Evolutionary conservation across 37 sponge, comb jelly and placozoan species (phyloP).

Genomic region (Spongia lamella): DNA sequence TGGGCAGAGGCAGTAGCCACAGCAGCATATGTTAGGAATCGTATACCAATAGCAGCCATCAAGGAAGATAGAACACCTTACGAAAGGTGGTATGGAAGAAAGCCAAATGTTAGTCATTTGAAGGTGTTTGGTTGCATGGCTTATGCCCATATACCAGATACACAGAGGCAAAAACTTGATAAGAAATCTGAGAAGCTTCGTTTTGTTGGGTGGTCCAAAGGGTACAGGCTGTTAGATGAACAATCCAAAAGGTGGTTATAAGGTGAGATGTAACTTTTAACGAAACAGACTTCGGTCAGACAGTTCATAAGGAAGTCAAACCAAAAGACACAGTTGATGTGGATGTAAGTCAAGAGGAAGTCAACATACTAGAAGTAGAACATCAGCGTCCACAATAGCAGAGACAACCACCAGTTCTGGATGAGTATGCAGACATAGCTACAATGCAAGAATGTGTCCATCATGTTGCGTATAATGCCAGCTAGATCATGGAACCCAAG

Average conservation of each 20-base stretch:
- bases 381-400: neutral
- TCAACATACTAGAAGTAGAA: neutral
- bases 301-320: neutral
- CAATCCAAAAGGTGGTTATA: slow-evolving; percentile 7
- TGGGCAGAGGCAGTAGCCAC: slow-evolving; percentile 55
- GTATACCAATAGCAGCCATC: slow-evolving; percentile 33
- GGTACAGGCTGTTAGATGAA: slow-evolving; percentile 22
- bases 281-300: neutral
- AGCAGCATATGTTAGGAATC: slow-evolving; percentile 39
- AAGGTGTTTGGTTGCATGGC: slow-evolving; percentile 60
- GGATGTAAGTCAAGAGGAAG: neutral
- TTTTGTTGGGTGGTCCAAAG: slow-evolving; percentile 18
- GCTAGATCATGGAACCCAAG: neutral
- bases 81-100: slow-evolving; percentile 47
- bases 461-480: neutral
- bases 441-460: too few species aligned
- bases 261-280: slow-evolving; percentile 25
- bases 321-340: neutral
- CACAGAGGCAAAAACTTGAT: slow-evolving; percentile 7
- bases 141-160: slow-evolving; percentile 52
- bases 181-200: slow-evolving; percentile 3
- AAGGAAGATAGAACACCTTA: slow-evolving; percentile 33
- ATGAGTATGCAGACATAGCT: slow-evolving; percentile 7
- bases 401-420: neutral
- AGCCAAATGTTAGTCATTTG: slow-evolving; percentile 37